Evolutionary conservation across 2,113 vertebrate genomes (phyloP), one percentile per base, ranked within the genome.

Genomic region (Variabilichromis moorii): DNA sequence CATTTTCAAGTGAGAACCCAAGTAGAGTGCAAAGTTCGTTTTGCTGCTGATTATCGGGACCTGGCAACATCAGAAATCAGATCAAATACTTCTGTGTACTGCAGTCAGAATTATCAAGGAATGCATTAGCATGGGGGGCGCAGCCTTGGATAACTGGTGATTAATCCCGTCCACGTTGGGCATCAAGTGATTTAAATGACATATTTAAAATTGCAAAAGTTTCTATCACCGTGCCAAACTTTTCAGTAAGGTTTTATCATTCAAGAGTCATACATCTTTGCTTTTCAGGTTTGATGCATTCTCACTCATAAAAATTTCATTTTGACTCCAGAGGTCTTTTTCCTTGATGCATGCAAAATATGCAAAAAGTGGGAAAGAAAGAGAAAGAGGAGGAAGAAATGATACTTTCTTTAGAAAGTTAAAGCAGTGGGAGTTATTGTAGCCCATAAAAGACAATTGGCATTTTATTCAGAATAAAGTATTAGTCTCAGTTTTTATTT

Each of bases 201-300:
- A 51, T 19, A 51, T 78, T 51, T 19, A 50, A 78, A 26, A 12
- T 13, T 37, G 66, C n/a, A 86, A 14, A 35, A 76, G 45, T 57
- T 17, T 50, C 61, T 10, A 50, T 37, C 17, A 5, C 84, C 17
- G 78, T 79, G 17, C 73, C 26, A 14, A 80, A 83, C 47, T 79
- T 76, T 80, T 80, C 78, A 83, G 57, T 53, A 16, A 33, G 33
- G 26, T 81, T 84, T 79, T 66, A 63, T 80, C 28, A 90, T 88
- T 89, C 81, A 84, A 54, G 85, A 84, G 73, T 88, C 50, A 40
- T 63, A 82, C 47, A 82, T 89, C 55, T 73, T 76, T 88, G 86
- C 86, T 92, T 90, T 89, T 91, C 71, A 90, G 85, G 78, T 90
- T 92, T 86, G 19, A 35, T 86, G 61, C 81, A 85, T 82, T 82